A percentile compares a stretch with the other conserved stretches of the same genome.
Evolutionary conservation across 2,113 vertebrate species (phyloP).

Genomic region (Saccopteryx leptura): DNA sequence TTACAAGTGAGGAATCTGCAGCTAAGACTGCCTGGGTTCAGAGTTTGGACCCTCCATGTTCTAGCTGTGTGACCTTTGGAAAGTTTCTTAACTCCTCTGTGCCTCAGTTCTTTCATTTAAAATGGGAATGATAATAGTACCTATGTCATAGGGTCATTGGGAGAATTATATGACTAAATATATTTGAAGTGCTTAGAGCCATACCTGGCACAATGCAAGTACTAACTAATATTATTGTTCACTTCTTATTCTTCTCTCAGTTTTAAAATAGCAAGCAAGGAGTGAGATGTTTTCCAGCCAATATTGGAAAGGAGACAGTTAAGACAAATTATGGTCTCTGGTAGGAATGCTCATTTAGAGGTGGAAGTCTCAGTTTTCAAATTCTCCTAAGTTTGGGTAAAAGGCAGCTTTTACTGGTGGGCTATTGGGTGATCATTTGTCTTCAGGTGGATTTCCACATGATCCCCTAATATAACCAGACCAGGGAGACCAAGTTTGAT

Average conservation of each 20-base stretch:
- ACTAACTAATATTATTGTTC: background rate
- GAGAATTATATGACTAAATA: background rate
- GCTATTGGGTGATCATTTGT: no score
- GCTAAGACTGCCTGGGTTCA: background rate
- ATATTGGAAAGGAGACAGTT: background rate
- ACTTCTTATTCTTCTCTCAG: background rate
- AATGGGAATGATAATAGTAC: background rate
- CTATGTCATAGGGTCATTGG: background rate
- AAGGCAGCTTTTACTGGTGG: background rate
- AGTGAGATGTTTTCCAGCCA: background rate
- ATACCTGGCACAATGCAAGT: background rate
- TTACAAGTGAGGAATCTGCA: background rate
- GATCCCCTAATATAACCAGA: background rate
- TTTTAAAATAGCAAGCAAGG: slow-evolving; percentile 23
- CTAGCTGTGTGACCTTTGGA: background rate
- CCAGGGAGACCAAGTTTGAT: background rate
- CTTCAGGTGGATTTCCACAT: background rate
- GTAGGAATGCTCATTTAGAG: background rate
- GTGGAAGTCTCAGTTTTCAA: background rate
- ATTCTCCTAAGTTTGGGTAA: background rate
- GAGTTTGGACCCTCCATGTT: background rate
- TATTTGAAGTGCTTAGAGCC: background rate
- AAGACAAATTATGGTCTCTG: background rate
- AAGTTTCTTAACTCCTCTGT: background rate
- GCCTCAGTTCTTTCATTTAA: background rate